A percentile compares a stretch with the other conserved stretches of the same genome.
These are phyloP conservation scores for Limenitis camilla DNA, from an alignment of 2,888 invertebrate species.

Conservation along the genomic window DNA sequence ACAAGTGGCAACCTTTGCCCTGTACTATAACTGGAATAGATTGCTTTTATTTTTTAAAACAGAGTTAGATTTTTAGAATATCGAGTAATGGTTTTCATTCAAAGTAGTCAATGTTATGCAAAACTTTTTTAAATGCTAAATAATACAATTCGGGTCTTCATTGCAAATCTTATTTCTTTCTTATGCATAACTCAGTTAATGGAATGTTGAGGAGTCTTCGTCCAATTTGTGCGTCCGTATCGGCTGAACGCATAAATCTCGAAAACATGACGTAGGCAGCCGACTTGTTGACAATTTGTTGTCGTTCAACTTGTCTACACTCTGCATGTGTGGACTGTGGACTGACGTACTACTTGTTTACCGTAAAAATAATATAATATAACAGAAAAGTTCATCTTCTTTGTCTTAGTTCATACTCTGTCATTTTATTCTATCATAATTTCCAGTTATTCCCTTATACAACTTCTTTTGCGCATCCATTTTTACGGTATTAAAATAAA, in stretches of 20 bases:
- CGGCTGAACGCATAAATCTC: conserved; percentile 60
- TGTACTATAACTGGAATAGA: conserved; percentile 10
- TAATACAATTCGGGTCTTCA: conserved; percentile 13
- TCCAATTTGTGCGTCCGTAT: conserved; percentile 68
- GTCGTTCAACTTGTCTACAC: conserved; percentile 7
- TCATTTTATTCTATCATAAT: too few species aligned
- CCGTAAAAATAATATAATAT: too few species aligned
- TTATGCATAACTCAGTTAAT: conserved; percentile 24
- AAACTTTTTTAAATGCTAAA: conserved; percentile 8
- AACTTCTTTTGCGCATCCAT: too few species aligned
- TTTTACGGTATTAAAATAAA: too few species aligned
- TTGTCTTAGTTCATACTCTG: too few species aligned
- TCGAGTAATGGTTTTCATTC: too few species aligned
- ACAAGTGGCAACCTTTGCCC: conserved; percentile 19
- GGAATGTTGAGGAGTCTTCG: conserved; percentile 42
- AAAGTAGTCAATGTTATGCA: too few species aligned
- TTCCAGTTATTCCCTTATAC: too few species aligned
- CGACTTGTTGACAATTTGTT: conserved; percentile 66
- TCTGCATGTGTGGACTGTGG: conserved; percentile 9
- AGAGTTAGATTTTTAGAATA: too few species aligned
- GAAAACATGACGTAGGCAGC: conserved; percentile 64
- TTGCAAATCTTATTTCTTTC: conserved; percentile 14
- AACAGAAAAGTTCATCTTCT: too few species aligned
- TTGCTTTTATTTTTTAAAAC: conserved; percentile 8
- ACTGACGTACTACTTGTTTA: not conserved